phyloP scores from a whole-genome alignment of 2,113 vertebrate genomes.

The Catharus fuscescens region DNA sequence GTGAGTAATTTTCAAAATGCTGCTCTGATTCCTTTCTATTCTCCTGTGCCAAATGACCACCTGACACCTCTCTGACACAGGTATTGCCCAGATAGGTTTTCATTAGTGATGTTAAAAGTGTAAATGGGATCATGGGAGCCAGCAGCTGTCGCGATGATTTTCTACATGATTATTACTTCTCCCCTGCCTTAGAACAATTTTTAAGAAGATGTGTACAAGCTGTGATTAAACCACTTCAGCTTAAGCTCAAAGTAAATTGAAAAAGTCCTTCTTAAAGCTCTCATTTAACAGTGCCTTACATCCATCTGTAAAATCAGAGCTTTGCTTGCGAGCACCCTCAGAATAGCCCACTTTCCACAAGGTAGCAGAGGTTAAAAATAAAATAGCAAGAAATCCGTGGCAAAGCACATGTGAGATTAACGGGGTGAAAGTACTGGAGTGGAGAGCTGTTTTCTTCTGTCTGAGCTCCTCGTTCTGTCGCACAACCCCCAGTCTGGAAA shows the following conservation, averaged over 20 bases:
- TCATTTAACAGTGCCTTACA: slow-evolving; percentile 60
- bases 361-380: slow-evolving; percentile 69
- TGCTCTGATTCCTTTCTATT: slow-evolving; percentile 72
- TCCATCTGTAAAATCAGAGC: slow-evolving; percentile 66
- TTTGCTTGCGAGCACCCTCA: slow-evolving; percentile 41
- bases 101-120: slow-evolving; percentile 76
- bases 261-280: slow-evolving; percentile 63
- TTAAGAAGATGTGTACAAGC: slow-evolving; percentile 66
- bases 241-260: slow-evolving; percentile 68
- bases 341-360: slow-evolving; percentile 62
- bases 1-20: slow-evolving; percentile 77
- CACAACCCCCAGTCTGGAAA: slow-evolving; percentile 53
- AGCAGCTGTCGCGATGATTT: slow-evolving; percentile 84
- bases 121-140: slow-evolving; percentile 79
- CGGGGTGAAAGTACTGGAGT: slow-evolving; percentile 61
- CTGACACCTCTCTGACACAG: slow-evolving; percentile 84
- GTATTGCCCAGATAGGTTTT: slow-evolving; percentile 87
- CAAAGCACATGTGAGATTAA: slow-evolving; percentile 64
- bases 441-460: slow-evolving; percentile 61
- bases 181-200: slow-evolving; percentile 31
- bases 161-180: slow-evolving; percentile 71
- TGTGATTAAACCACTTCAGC: slow-evolving; percentile 70
- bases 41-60: slow-evolving; percentile 81
- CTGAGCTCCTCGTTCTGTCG: slow-evolving; percentile 31
- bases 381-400: slow-evolving; percentile 60